Conservation (phyloP, 2,113 vertebrate species). For the Mormyrus lacerda region DNA sequence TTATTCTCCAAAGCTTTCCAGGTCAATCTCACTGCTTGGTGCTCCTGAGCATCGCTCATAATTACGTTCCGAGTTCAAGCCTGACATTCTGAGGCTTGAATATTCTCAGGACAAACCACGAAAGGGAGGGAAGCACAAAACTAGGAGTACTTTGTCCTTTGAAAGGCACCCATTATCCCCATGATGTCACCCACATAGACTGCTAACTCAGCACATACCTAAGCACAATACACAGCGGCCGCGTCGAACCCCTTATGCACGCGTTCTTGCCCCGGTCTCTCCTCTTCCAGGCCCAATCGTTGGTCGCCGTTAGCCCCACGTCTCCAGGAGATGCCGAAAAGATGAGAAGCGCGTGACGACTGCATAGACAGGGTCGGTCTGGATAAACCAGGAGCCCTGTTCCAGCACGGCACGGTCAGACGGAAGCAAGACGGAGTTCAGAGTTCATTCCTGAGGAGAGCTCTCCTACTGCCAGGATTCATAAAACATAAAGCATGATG, state of each 20-base stretch:
- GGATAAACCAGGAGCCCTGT: background rate
- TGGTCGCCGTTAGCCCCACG: constrained; percentile 53
- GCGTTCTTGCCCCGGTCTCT: background rate
- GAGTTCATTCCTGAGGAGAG: background rate
- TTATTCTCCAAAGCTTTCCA: background rate
- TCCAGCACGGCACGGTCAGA: background rate
- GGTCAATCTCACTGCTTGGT: background rate
- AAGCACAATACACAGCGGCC: background rate
- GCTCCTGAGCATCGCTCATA: background rate
- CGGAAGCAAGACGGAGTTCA: background rate
- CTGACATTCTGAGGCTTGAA: background rate
- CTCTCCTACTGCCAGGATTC: background rate
- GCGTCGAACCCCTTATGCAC: background rate
- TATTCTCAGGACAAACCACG: background rate
- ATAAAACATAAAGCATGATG: background rate
- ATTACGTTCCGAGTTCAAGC: background rate
- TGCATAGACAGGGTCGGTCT: background rate
- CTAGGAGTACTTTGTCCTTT: background rate
- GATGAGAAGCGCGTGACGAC: constrained; percentile 41
- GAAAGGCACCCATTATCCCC: background rate
- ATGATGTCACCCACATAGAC: background rate
- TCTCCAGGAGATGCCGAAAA: constrained; percentile 50
- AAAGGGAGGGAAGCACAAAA: background rate
- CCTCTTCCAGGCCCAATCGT: background rate
- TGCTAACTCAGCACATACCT: background rate